Evolutionary conservation across 2,888 invertebrate species (phyloP), one percentile per base, ranked within the genome.

Genomic region (Ochropleura plecta): DNA sequence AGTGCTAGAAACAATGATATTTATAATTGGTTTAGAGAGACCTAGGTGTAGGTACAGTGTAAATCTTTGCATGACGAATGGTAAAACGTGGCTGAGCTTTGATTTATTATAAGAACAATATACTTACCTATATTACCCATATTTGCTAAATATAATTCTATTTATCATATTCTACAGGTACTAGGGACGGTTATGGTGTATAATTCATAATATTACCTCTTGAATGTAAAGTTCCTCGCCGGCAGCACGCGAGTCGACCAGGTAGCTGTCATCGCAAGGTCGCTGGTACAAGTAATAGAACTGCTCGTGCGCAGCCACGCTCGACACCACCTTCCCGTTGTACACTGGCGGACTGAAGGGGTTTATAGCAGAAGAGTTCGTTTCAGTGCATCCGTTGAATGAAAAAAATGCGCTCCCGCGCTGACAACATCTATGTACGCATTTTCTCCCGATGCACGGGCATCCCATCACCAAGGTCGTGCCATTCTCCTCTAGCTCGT

Each of bases 341-440:
- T 88, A 94, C n/a, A 96, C 84, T 2, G 90, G 88, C 0, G 96
- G 96, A 70, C 85, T 94, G 81, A 96, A 96, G 0, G 94, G 92
- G 55, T 93, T 90, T 46, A 92, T 91, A 51, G 86, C 91, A 18
- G 79, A 75, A 16, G 88, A 72, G n/a, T 89, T 86, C 0, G 91
- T 90, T 49, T 89, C 86, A 9, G 71, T 75, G 70, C 96, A 96
- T 53, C 85, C 86, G 63, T 91, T 90, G 14, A 89, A 30, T 30
- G 30, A 30, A 30, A 30, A 75, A 67, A 87, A 93, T 70, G 90
- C 91, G 76, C 92, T 89, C 0, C 90, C 91, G 0, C 70, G 77
- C 0, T 81, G 86, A 69, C 96, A 96, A 73, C 96, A 96, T 83
- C 95, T 94, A 91, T 94, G 95, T 44, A 96, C 60, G 79, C 96